Evolutionary conservation across 2,113 vertebrate genomes (phyloP).

Genomic region (Nothocercus nigrocapillus): DNA sequence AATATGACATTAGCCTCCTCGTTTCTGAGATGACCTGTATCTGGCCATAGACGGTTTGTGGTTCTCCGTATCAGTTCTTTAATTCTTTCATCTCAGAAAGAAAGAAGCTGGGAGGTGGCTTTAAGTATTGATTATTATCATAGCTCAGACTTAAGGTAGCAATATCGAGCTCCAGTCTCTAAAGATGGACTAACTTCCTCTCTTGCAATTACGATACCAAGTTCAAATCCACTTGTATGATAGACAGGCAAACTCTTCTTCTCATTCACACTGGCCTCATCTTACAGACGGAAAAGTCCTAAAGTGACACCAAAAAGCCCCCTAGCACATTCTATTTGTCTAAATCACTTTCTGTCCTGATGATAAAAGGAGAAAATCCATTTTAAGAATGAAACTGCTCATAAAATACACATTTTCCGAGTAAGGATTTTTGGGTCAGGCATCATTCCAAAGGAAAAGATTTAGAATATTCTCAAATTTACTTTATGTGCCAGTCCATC

Average conservation of each 20-base stretch:
- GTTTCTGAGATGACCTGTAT: background rate
- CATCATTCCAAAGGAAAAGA: conserved; percentile 47
- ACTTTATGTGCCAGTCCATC: conserved; percentile 29
- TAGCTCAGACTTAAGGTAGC: conserved; percentile 31
- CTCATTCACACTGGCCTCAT: conserved; percentile 21
- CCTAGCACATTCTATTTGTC: conserved; percentile 15
- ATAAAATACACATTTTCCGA: conserved; percentile 39
- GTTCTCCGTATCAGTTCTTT: background rate
- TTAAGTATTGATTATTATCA: conserved; percentile 37
- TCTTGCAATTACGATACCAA: conserved; percentile 9
- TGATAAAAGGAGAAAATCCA: conserved; percentile 57
- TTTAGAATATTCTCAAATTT: conserved; percentile 44
- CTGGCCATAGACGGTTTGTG: background rate
- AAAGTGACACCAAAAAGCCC: conserved; percentile 31
- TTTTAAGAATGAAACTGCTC: conserved; percentile 39
- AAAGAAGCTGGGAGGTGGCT: background rate
- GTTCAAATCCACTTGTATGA: conserved; percentile 59
- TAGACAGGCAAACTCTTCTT: conserved; percentile 42
- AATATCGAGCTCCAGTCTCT: conserved; percentile 47
- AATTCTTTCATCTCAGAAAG: background rate
- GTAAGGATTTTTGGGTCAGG: conserved; percentile 46
- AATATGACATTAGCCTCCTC: background rate
- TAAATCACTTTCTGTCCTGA: conserved; percentile 51
- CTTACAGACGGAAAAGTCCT: conserved; percentile 47
- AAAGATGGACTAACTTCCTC: conserved; percentile 31